Percentiles rank a stretch among this genome's conserved stretches.
These are phyloP conservation scores for Tinea pellionella DNA, from an alignment of 2,888 invertebrate genomes.

Conservation along the genomic window DNA sequence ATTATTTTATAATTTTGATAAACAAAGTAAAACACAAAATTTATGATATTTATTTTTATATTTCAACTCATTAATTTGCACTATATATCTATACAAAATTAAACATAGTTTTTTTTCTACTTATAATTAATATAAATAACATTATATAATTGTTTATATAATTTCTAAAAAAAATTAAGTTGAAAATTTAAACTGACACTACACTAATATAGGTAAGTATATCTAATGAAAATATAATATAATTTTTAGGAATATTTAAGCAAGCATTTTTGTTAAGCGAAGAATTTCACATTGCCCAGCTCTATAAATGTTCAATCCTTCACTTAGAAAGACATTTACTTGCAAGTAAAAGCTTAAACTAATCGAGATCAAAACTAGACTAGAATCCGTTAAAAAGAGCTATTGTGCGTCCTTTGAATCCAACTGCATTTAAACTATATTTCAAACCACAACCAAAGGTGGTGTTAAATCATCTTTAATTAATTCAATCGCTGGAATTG, in stretches of 20 bases:
- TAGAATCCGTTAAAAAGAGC: slow-evolving; percentile 18
- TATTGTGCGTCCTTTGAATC: neutral
- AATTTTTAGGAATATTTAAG: neutral
- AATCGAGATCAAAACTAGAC: slow-evolving; percentile 22
- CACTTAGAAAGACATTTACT: slow-evolving; percentile 23
- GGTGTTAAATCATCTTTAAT: no score
- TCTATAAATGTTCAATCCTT: slow-evolving; percentile 59
- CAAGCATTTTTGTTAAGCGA: slow-evolving; percentile 26
- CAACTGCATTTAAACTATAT: neutral
- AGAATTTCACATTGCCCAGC: slow-evolving; percentile 63
- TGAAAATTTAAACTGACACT: slow-evolving; percentile 1
- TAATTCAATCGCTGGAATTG: no score
- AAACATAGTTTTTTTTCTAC: slow-evolving; percentile 51
- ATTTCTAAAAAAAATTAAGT: neutral
- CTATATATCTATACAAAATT: slow-evolving; percentile 63
- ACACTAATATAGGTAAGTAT: neutral
- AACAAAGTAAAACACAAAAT: neutral
- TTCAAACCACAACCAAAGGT: no score
- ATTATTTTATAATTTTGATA: neutral
- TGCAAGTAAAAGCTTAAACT: slow-evolving; percentile 4
- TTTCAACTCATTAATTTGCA: slow-evolving; percentile 60
- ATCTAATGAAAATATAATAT: neutral
- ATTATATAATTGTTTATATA: neutral
- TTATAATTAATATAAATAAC: slow-evolving; percentile 31
- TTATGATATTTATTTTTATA: slow-evolving; percentile 37